Percentiles rank a stretch among this genome's conserved stretches.
These are phyloP conservation scores for Mimas tiliae DNA, from an alignment of 2,888 invertebrate genomes.

Conservation along the genomic window DNA sequence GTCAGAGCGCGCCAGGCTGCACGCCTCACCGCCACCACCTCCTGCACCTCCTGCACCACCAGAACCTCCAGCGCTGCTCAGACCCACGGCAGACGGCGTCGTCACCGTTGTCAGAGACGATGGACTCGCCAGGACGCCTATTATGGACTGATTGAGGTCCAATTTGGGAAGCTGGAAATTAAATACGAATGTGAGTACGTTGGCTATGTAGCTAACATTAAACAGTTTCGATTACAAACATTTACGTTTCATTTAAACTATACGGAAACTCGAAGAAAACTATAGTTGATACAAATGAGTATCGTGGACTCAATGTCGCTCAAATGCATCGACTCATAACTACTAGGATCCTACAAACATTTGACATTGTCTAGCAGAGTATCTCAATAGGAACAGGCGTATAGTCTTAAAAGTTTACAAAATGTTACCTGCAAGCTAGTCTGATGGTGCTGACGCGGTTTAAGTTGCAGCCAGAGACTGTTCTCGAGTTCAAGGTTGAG, in stretches of 20 bases:
- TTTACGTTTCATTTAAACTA: too few species aligned
- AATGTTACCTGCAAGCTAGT: constrained; percentile 58
- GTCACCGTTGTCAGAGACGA: constrained; percentile 65
- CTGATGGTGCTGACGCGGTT: constrained; percentile 85
- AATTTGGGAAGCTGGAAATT: constrained; percentile 67
- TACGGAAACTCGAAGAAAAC: too few species aligned
- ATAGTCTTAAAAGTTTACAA: background rate
- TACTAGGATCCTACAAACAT: too few species aligned
- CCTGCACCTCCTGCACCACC: too few species aligned
- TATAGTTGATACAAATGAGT: too few species aligned
- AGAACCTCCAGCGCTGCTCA: constrained; percentile 32
- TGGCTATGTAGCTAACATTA: too few species aligned
- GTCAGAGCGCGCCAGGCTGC: constrained; percentile 95
- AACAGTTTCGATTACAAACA: too few species aligned
- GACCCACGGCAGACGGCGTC: constrained; percentile 46
- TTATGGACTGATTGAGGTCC: constrained; percentile 62
- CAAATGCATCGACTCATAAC: too few species aligned
- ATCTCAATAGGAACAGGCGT: too few species aligned
- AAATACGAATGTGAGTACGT: background rate
- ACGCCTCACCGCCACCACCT: constrained; percentile 66
- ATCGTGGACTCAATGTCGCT: too few species aligned
- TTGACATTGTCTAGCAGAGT: too few species aligned
- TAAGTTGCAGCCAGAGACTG: constrained; percentile 94
- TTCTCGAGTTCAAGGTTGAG: constrained; percentile 96
- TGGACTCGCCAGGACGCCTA: constrained; percentile 70